Conservation (phyloP, 2,113 vertebrate species). For the Strigops habroptila region DNA sequence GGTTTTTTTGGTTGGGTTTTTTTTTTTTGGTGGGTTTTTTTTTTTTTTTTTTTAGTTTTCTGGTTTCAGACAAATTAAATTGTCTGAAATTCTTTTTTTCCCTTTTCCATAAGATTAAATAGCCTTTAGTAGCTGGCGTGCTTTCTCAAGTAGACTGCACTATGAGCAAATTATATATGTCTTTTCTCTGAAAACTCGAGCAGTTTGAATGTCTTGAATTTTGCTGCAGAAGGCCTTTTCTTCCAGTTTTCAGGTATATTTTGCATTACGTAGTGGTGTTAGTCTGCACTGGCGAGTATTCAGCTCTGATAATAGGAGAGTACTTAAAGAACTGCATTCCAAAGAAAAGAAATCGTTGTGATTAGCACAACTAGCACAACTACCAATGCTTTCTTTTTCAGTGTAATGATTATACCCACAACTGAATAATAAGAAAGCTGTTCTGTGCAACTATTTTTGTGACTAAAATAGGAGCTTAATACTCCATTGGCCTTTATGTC, state of each 20-base stretch:
- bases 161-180: background rate
- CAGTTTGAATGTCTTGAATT: background rate
- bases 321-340: background rate
- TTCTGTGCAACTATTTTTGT: background rate
- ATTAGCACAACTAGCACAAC: background rate
- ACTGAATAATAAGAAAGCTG: background rate
- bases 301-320: background rate
- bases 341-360: background rate
- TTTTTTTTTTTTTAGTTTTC: background rate
- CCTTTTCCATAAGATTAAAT: background rate
- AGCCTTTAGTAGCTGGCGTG: background rate
- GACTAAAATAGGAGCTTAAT: background rate
- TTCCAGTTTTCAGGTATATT: background rate
- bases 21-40: too few relatives aligned
- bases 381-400: background rate
- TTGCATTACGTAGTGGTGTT: background rate
- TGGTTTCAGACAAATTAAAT: background rate
- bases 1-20: too few relatives aligned
- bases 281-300: background rate
- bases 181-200: background rate
- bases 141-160: background rate
- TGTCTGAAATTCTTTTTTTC: background rate
- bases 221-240: background rate
- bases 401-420: background rate
- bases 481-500: background rate